Evolutionary conservation across 30 jellyfish, hydroid and myxozoan genomes (phyloP).

Genomic region (Nemopilema nomurai): DNA sequence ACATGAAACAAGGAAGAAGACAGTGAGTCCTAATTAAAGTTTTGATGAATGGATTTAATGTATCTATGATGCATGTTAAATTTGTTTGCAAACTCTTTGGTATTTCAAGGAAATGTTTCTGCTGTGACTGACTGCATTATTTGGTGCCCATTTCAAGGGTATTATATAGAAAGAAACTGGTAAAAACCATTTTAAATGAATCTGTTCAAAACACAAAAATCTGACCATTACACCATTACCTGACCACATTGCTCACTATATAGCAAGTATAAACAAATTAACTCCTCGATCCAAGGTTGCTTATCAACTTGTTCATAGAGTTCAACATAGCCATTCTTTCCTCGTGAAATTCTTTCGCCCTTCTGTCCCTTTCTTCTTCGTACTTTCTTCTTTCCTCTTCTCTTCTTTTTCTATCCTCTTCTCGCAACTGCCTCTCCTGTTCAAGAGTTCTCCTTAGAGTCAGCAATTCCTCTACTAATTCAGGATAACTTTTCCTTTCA

Average conservation of each 20-base stretch:
- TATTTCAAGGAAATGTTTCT: too few relatives aligned
- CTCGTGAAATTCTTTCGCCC: slow-evolving; percentile 71
- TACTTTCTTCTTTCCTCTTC: slow-evolving; percentile 57
- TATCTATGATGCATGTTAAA: too few relatives aligned
- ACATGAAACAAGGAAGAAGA: too few relatives aligned
- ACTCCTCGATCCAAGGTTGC: slow-evolving; percentile 42
- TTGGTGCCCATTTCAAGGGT: too few relatives aligned
- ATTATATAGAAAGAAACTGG: too few relatives aligned
- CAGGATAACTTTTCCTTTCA: slow-evolving; percentile 28
- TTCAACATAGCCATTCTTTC: slow-evolving; percentile 74
- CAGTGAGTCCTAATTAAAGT: too few relatives aligned
- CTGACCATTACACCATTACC: neutral
- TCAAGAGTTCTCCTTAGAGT: slow-evolving; percentile 46
- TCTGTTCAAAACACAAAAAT: neutral
- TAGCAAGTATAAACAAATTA: neutral
- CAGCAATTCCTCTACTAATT: slow-evolving; percentile 43
- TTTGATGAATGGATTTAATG: too few relatives aligned
- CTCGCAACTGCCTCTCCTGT: slow-evolving; percentile 52
- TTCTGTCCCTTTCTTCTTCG: slow-evolving; percentile 66
- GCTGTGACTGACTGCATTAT: too few relatives aligned
- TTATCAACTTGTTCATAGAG: slow-evolving; percentile 61
- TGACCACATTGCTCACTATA: neutral
- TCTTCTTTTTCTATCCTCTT: slow-evolving; percentile 54
- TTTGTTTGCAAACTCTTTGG: too few relatives aligned
- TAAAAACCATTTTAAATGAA: too few relatives aligned